phyloP scores from a whole-genome alignment of 2,113 vertebrate genomes.

The Grammomys surdaster region DNA sequence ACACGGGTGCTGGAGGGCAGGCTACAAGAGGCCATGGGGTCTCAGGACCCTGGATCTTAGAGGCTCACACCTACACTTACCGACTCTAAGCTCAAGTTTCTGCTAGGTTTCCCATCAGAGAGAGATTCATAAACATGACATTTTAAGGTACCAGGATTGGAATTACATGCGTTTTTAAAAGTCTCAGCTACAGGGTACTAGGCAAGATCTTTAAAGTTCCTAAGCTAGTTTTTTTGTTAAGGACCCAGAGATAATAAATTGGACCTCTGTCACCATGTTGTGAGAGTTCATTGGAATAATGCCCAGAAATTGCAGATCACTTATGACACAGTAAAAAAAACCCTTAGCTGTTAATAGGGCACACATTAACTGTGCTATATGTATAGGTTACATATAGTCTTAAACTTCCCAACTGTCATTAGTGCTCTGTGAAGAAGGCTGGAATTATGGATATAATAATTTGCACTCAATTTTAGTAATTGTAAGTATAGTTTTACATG shows the following conservation, averaged over 20 bases:
- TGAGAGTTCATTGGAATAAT: neutral
- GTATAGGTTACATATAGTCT: neutral
- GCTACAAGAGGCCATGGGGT: neutral
- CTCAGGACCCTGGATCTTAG: neutral
- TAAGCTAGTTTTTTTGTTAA: neutral
- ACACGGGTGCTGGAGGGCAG: neutral
- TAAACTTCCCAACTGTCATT: neutral
- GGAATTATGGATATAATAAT: neutral
- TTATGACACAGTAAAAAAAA: neutral
- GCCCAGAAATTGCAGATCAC: neutral
- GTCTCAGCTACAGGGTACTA: neutral
- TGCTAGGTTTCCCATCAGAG: neutral
- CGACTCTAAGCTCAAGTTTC: neutral
- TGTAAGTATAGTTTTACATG: slow-evolving; percentile 2
- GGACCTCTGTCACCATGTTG: neutral
- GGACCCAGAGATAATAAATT: neutral
- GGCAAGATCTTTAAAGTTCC: neutral
- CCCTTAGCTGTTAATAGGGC: neutral
- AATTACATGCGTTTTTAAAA: neutral
- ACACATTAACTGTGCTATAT: neutral
- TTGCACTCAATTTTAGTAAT: neutral
- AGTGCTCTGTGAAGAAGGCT: neutral
- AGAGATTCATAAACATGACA: neutral
- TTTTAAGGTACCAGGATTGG: neutral
- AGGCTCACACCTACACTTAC: neutral